Conservation (phyloP, 2,888 invertebrate species). For the Plebejus argus region DNA sequence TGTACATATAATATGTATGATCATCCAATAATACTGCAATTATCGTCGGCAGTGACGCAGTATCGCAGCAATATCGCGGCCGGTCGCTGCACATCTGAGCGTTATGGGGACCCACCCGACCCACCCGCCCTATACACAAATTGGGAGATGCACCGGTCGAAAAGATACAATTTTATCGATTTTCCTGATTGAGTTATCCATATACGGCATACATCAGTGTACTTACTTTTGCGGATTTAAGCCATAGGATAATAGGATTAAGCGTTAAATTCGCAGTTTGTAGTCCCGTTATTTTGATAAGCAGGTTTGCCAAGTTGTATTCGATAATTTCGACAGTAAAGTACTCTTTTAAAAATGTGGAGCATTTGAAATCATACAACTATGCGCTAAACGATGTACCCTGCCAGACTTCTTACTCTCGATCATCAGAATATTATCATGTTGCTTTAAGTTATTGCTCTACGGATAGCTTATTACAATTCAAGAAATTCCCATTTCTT, state of each 20-base stretch:
- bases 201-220: not conserved
- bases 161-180: constrained; percentile 61
- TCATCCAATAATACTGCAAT: not conserved
- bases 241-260: not conserved
- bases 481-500: no score
- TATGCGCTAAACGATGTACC: not conserved
- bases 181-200: constrained; percentile 10
- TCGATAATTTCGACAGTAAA: no score
- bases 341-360: no score
- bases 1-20: not conserved
- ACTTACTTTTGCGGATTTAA: not conserved
- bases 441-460: no score
- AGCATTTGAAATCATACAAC: not conserved
- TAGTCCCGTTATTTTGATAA: not conserved
- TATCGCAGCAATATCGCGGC: not conserved
- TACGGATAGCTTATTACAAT: no score
- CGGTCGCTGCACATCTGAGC: constrained; percentile 21
- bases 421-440: not conserved
- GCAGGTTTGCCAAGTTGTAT: not conserved
- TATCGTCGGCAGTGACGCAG: not conserved
- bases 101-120: constrained; percentile 72
- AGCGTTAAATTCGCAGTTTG: not conserved
- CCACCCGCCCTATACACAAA: constrained; percentile 74
- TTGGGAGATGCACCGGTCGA: constrained; percentile 68
- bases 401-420: not conserved